These are phyloP conservation scores for Battus philenor DNA, from an alignment of 1,140 invertebrate genomes.

Conservation along the genomic window DNA sequence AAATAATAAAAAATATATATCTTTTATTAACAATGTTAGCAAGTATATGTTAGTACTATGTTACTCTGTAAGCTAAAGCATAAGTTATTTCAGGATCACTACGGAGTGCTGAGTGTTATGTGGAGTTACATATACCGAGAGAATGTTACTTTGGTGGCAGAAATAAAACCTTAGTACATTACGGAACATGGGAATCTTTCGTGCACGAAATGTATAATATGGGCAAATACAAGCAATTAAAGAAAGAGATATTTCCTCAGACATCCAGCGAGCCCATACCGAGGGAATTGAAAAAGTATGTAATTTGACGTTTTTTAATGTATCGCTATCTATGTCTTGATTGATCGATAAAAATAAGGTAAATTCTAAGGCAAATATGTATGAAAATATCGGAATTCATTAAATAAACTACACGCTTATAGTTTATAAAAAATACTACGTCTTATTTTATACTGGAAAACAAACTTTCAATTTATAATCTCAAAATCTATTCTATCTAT, in stretches of 20 bases:
- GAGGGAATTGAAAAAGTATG: constrained; percentile 25
- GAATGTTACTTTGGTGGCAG: constrained; percentile 28
- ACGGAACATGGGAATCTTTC: constrained; percentile 75
- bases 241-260: constrained; percentile 60
- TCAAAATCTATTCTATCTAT: too few species aligned
- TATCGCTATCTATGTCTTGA: too few species aligned
- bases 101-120: constrained; percentile 85
- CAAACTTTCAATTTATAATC: too few species aligned
- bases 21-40: not conserved
- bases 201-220: constrained; percentile 76
- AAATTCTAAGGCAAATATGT: too few species aligned
- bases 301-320: too few species aligned
- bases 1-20: too few species aligned
- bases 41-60: not conserved
- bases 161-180: constrained; percentile 79
- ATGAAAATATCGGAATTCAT: too few species aligned
- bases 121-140: constrained; percentile 65
- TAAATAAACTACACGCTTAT: too few species aligned
- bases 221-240: constrained; percentile 76
- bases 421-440: too few species aligned
- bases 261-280: constrained; percentile 18
- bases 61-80: too few species aligned
- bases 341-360: too few species aligned
- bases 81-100: constrained; percentile 77
- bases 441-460: too few species aligned